Evolutionary conservation across 2,113 vertebrate species (phyloP).

Genomic region (Lagenorhynchus albirostris): DNA sequence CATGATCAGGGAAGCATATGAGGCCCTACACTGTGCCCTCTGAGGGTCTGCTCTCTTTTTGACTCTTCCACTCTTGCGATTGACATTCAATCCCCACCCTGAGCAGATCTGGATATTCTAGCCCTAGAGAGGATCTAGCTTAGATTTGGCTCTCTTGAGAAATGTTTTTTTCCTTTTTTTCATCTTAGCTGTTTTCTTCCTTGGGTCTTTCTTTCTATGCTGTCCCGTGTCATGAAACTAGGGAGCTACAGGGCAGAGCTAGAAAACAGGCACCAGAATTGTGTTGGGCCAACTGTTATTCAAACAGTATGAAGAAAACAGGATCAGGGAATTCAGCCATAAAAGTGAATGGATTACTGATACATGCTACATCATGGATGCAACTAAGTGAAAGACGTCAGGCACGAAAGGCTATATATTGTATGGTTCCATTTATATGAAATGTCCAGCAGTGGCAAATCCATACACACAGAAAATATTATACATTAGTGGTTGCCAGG

Average conservation of each 20-base stretch:
- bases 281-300: not conserved
- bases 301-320: no score
- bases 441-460: no score
- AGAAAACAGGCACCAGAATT: not conserved
- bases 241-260: not conserved
- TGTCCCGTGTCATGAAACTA: not conserved
- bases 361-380: no score
- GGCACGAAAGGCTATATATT: no score
- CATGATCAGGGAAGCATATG: not conserved
- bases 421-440: no score
- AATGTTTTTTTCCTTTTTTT: not conserved
- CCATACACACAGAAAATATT: no score
- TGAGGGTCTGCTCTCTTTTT: not conserved
- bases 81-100: not conserved
- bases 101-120: not conserved
- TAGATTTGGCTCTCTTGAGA: not conserved
- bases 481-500: no score
- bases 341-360: no score
- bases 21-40: not conserved
- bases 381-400: no score
- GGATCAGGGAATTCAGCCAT: no score
- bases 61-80: not conserved
- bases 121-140: not conserved
- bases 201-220: not conserved
- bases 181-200: not conserved